Percentiles rank a stretch among this genome's conserved stretches.
phyloP scores from a whole-genome alignment of 2,113 vertebrate species.

The Oncorhynchus mykiss region DNA sequence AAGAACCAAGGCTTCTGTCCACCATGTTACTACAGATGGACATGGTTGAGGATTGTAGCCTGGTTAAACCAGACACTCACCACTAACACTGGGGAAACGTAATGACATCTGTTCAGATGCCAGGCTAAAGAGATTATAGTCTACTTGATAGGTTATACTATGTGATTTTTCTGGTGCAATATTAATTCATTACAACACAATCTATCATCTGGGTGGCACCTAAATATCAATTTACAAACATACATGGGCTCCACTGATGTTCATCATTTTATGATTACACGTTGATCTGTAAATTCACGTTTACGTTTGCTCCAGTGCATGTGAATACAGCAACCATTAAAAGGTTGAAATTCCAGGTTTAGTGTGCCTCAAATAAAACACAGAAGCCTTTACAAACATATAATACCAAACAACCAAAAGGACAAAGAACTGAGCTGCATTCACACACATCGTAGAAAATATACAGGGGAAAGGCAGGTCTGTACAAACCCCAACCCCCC shows the following conservation, averaged over 20 bases:
- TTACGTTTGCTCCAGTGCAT: conserved; percentile 55
- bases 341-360: conserved; percentile 8
- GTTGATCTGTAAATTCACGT: neutral
- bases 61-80: no score
- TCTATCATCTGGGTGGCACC: neutral
- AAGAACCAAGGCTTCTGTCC: conserved; percentile 39
- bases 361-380: conserved; percentile 9
- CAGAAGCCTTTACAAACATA: neutral
- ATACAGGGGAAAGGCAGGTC: conserved; percentile 4
- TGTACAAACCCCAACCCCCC: conserved; percentile 24
- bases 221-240: neutral
- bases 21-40: conserved; percentile 48
- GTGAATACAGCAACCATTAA: conserved; percentile 31
- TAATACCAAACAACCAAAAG: conserved; percentile 41
- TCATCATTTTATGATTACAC: neutral
- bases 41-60: neutral
- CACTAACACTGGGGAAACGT: no score
- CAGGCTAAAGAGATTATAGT: conserved; percentile 27
- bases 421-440: conserved; percentile 31
- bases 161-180: conserved; percentile 67
- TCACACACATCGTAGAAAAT: conserved; percentile 37
- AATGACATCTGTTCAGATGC: neutral
- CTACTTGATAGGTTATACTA: conserved; percentile 24
- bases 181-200: conserved; percentile 34
- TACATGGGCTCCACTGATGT: neutral